Evolutionary conservation across 2,113 vertebrate species (phyloP).

Genomic region (Trinectes maculatus): DNA sequence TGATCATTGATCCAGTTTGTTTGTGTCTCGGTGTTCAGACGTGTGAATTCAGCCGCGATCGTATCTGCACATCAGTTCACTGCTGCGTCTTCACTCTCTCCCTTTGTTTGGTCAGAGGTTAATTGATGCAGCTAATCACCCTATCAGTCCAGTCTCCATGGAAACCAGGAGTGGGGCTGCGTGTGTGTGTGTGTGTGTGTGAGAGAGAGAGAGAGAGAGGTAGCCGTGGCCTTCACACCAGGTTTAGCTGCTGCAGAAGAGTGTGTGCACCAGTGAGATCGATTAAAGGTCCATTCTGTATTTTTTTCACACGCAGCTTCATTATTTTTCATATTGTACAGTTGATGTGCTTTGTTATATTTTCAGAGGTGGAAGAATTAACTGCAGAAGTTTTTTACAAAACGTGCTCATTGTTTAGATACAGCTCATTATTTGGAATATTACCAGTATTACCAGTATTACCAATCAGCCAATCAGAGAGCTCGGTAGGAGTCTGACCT

Average conservation of each 20-base stretch:
- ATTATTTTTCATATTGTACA: no score
- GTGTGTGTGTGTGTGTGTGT: no score
- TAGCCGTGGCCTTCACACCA: no score
- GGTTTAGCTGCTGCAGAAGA: slow-evolving; percentile 23
- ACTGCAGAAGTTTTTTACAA: not conserved
- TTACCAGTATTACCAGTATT: no score
- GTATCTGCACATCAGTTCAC: slow-evolving; percentile 31
- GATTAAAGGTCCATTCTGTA: not conserved
- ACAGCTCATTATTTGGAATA: no score
- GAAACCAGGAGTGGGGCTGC: slow-evolving; percentile 51
- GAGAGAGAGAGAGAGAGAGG: no score
- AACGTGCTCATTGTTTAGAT: no score
- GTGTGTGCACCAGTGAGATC: not conserved
- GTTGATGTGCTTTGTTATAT: no score
- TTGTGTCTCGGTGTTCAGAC: not conserved
- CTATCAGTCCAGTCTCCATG: slow-evolving; percentile 64
- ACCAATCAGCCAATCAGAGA: no score
- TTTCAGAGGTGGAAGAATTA: no score
- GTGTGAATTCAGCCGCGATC: slow-evolving; percentile 15
- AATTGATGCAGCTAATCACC: slow-evolving; percentile 67
- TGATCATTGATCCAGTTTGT: not conserved
- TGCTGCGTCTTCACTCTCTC: slow-evolving; percentile 24
- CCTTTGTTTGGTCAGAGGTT: slow-evolving; percentile 62
- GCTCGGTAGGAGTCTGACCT: no score
- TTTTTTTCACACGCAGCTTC: no score